A percentile compares a stretch with the other conserved stretches of the same genome.
phyloP scores from a whole-genome alignment of 2,797 vertebrate species.

The Mallotus villosus region DNA sequence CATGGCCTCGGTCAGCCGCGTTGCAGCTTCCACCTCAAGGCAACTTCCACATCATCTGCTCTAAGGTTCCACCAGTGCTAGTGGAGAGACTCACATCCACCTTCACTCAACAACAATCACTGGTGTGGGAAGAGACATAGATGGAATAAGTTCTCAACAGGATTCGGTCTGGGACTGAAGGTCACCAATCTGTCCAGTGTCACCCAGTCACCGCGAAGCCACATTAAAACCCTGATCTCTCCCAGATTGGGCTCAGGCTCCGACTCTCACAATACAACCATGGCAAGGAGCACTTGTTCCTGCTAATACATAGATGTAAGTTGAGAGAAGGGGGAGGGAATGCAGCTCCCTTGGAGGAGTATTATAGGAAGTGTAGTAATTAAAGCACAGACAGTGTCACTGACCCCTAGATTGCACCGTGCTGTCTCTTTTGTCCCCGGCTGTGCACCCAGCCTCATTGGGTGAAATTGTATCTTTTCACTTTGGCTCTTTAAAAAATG shows the following conservation, averaged over 20 bases:
- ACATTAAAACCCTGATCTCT: conserved; percentile 43
- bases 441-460: conserved; percentile 74
- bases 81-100: conserved; percentile 36
- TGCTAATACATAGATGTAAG: conserved; percentile 54
- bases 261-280: conserved; percentile 50
- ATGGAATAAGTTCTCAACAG: conserved; percentile 43
- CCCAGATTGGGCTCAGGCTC: conserved; percentile 46
- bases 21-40: too few species aligned
- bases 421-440: conserved; percentile 93
- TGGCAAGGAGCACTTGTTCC: conserved; percentile 51
- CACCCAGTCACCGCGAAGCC: conserved; percentile 46
- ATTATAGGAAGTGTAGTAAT: conserved; percentile 95
- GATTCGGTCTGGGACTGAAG: conserved; percentile 30
- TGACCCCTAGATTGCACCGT: conserved; percentile 95
- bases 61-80: conserved; percentile 24
- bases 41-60: too few species aligned
- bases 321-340: conserved; percentile 36
- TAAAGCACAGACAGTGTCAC: conserved; percentile 87
- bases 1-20: too few species aligned
- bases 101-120: conserved; percentile 49
- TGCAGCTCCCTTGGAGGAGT: conserved; percentile 67
- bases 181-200: conserved; percentile 51
- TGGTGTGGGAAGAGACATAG: conserved; percentile 44
- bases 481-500: conserved; percentile 82
- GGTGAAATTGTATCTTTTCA: conserved; percentile 90